phyloP scores from a whole-genome alignment of 2,797 vertebrate genomes.

The Allochrocebus solatus region DNA sequence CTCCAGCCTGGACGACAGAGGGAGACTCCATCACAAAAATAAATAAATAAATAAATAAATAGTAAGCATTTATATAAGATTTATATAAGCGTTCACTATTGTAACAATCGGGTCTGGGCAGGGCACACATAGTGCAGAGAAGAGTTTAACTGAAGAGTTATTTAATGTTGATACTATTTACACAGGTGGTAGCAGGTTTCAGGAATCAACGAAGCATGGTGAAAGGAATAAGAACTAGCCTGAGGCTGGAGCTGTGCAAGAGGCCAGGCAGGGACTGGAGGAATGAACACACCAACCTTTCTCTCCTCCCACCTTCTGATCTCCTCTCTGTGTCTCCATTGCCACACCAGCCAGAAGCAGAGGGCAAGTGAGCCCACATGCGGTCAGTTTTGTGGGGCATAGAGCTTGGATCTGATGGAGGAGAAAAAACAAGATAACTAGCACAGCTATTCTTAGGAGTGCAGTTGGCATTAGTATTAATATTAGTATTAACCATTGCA shows the following conservation, averaged over 20 bases:
- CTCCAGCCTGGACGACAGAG: no score
- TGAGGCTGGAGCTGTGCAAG: not conserved
- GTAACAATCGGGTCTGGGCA: not conserved
- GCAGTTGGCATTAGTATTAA: not conserved
- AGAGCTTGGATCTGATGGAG: not conserved
- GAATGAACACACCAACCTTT: not conserved
- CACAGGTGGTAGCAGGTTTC: not conserved
- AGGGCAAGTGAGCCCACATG: fast-evolving
- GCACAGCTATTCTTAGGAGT: not conserved
- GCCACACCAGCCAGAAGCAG: not conserved
- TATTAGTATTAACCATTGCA: not conserved
- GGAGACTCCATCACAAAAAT: no score
- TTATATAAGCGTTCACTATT: not conserved
- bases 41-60: no score
- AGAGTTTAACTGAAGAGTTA: not conserved
- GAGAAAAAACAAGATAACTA: not conserved
- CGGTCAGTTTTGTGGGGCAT: not conserved
- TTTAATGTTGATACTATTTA: not conserved
- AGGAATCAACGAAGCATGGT: not conserved
- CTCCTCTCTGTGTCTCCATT: not conserved
- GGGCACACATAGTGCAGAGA: not conserved
- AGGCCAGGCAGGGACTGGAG: not conserved
- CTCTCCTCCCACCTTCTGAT: no score
- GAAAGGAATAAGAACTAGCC: not conserved
- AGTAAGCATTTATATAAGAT: not conserved